These are phyloP conservation scores for Drosophila greeni DNA, from an alignment of 2,888 invertebrate genomes.

Conservation along the genomic window DNA sequence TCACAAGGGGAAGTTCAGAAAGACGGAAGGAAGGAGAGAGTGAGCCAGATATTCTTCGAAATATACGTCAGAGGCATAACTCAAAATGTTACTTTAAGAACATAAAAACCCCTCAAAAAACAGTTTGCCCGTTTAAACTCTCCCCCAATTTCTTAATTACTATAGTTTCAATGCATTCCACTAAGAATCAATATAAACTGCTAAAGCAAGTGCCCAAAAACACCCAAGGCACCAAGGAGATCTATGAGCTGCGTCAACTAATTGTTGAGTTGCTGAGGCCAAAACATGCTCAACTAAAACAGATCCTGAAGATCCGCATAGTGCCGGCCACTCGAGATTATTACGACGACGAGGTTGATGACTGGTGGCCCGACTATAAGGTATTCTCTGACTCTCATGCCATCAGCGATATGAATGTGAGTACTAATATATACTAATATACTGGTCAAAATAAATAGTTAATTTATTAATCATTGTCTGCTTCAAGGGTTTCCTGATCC, in stretches of 20 bases:
- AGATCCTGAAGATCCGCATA: constrained; percentile 30
- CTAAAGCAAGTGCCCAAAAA: background rate
- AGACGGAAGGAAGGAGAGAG: background rate
- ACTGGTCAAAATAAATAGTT: background rate
- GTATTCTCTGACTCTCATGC: constrained; percentile 27
- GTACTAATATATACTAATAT: background rate
- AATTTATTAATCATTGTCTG: background rate
- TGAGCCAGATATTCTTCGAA: background rate
- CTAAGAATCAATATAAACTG: constrained; percentile 18
- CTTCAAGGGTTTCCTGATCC: constrained; percentile 27
- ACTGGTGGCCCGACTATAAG: constrained; percentile 53
- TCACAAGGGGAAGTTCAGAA: background rate
- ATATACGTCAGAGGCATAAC: background rate
- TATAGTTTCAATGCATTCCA: constrained; percentile 14
- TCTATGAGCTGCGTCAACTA: constrained; percentile 15
- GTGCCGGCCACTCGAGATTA: constrained; percentile 10
- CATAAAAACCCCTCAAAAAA: background rate
- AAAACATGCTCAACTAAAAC: constrained; percentile 12
- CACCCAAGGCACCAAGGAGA: constrained; percentile 1
- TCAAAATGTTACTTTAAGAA: constrained; percentile 6
- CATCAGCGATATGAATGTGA: constrained; percentile 51
- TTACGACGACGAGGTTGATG: constrained; percentile 3
- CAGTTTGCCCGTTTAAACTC: background rate
- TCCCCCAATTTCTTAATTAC: background rate
- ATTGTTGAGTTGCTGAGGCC: constrained; percentile 43